phyloP scores from a whole-genome alignment of 2,888 invertebrate genomes.

The Drosophila affinis region DNA sequence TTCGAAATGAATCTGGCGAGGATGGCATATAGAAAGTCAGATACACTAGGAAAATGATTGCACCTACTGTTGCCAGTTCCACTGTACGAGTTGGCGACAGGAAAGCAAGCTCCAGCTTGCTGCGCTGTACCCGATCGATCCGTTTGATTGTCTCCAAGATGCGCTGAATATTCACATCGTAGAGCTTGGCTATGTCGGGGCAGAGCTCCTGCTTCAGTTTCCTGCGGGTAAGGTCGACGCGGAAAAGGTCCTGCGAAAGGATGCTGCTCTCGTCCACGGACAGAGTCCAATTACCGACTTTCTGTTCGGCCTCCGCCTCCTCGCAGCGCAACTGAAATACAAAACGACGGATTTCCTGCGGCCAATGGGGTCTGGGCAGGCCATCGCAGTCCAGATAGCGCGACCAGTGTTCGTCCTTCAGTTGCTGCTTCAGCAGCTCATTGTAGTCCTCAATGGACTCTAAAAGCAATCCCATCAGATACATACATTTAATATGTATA shows the following conservation, averaged over 20 bases:
- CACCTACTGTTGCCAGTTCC: slow-evolving; percentile 48
- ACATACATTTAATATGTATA: too few species aligned
- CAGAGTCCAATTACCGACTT: slow-evolving; percentile 67
- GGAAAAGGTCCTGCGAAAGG: slow-evolving; percentile 65
- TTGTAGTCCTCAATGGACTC: slow-evolving; percentile 51
- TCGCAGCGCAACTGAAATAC: slow-evolving; percentile 52
- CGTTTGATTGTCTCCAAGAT: slow-evolving; percentile 43
- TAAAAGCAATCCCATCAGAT: slow-evolving; percentile 12
- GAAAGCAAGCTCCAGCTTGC: slow-evolving; percentile 31
- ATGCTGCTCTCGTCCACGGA: slow-evolving; percentile 73
- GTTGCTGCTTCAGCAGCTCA: slow-evolving; percentile 33
- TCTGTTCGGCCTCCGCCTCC: slow-evolving; percentile 40
- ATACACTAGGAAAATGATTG: background rate
- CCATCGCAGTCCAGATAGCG: slow-evolving; percentile 71
- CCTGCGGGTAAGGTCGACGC: slow-evolving; percentile 62
- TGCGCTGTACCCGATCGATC: slow-evolving; percentile 38
- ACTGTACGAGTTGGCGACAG: slow-evolving; percentile 12
- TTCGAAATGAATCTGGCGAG: slow-evolving; percentile 45
- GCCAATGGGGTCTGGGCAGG: slow-evolving; percentile 64
- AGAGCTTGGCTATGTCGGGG: slow-evolving; percentile 64
- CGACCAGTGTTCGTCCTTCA: slow-evolving; percentile 56
- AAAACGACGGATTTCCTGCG: slow-evolving; percentile 67
- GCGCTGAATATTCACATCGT: slow-evolving; percentile 54
- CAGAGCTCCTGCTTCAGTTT: slow-evolving; percentile 37
- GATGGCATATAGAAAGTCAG: background rate